Base-by-base conservation (phyloP, 2,888 invertebrate species). In the Leptura quadrifasciata region DNA sequence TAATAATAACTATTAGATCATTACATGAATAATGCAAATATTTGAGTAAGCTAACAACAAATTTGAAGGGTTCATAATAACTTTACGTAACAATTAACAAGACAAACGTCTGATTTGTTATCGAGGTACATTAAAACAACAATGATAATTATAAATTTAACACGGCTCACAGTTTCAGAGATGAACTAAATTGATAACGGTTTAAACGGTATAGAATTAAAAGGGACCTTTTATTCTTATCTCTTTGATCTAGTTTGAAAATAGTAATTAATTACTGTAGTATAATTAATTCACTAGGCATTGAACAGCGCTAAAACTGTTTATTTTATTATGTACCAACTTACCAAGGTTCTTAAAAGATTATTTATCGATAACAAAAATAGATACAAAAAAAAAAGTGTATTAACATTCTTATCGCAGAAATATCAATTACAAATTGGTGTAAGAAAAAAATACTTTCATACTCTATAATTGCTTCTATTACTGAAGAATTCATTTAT, bases 101-200 rank as follows among this genome's bases (percentile, higher is more conserved):
- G 65, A 65, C 65, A 65, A 65, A 52, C 24, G 8, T 20, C 65
- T 65, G 52, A 52, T 65, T 15, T 18, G 52, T 20, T 65, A 65
- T 52, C 65, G 17, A 20, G 18, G 0, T 8, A 17, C 63, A 17
- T 39, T 52, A 65, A 20, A 52, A 52, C 52, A 47, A 52, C 65
- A 65, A 65, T 65, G 52, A 52, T 52, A 65, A 65, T 65, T 52
- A 65, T 52, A 52, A 65, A 47, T 52, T 65, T 20, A 47, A 52
- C 65, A 18, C 65, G 8, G 52, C 18, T 65, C 65, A 21, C 21
- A 24, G 21, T 65, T 52, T 21, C 39, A 63, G 20, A 47, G 65
- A 65, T 65, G 65, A 52, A 65, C 65, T 52, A 65, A 17, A 52
- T 65, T 52, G 65, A 65, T 65, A 65, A 35, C 4, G 10, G 9